A percentile compares a stretch with the other conserved stretches of the same genome.
phyloP scores from a whole-genome alignment of 2,888 invertebrate species.

The Ennomos erosarius region DNA sequence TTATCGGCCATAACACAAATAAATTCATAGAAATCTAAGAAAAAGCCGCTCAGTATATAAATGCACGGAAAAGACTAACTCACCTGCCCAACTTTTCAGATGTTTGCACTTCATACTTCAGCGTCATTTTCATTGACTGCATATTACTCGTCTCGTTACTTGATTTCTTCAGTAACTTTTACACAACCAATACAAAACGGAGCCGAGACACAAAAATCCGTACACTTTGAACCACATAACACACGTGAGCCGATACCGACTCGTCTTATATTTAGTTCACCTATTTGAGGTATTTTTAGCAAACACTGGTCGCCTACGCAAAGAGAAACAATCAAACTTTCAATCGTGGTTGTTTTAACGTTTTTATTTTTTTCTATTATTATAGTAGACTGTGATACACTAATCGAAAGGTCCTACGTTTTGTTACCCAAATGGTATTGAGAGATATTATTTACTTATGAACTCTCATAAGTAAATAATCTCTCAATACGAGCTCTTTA shows the following conservation, averaged over 20 bases:
- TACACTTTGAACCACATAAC: conserved; percentile 19
- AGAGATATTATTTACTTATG: too few relatives aligned
- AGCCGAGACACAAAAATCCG: conserved; percentile 19
- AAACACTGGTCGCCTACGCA: conserved; percentile 15
- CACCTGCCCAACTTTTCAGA: conserved; percentile 74
- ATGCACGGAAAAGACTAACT: conserved; percentile 32
- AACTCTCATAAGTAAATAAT: too few relatives aligned
- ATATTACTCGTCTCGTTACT: conserved; percentile 2
- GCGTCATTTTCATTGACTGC: conserved; percentile 48
- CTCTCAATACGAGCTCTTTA: too few relatives aligned
- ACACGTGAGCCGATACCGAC: conserved; percentile 21
- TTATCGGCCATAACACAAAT: too few relatives aligned
- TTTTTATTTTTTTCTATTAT: too few relatives aligned
- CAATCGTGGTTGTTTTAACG: neutral
- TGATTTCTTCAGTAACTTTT: conserved; percentile 9
- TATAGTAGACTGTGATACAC: too few relatives aligned
- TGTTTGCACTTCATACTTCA: conserved; percentile 61
- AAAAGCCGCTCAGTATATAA: too few relatives aligned
- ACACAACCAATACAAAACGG: conserved; percentile 17
- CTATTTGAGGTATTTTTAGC: conserved; percentile 30
- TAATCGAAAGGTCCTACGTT: too few relatives aligned
- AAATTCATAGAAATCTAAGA: too few relatives aligned
- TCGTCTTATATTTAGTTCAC: conserved; percentile 44
- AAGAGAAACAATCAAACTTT: conserved; percentile 34
- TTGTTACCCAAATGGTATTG: too few relatives aligned